Conservation (phyloP, 2,113 vertebrate genomes). For the Bagarius yarrelli region DNA sequence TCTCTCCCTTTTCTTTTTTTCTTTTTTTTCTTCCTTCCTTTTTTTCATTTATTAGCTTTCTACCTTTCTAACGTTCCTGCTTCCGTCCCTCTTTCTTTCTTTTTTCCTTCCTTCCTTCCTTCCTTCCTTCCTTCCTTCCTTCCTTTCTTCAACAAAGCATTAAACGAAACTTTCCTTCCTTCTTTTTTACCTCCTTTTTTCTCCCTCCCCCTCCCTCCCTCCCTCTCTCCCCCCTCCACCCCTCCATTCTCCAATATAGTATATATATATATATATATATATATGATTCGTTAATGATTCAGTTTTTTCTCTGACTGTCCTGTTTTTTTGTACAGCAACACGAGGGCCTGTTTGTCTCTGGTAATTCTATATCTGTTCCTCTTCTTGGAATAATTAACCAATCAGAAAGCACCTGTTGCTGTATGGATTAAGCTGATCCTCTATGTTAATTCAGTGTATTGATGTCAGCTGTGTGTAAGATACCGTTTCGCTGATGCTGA, state of each 20-base stretch:
- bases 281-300: no score
- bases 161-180: neutral
- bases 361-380: neutral
- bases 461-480: slow-evolving; percentile 6
- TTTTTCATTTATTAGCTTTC: no score
- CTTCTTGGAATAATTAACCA: slow-evolving; percentile 10
- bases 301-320: neutral
- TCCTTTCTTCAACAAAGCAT: neutral
- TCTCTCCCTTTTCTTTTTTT: no score
- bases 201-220: neutral
- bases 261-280: no score
- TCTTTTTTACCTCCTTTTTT: neutral
- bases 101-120: no score
- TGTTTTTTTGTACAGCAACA: neutral
- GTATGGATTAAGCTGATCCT: neutral
- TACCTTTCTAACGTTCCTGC: no score
- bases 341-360: neutral
- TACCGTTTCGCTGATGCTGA: neutral
- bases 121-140: neutral
- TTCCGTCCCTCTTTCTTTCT: no score
- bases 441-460: neutral
- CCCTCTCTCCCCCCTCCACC: no score
- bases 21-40: neutral
- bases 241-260: no score
- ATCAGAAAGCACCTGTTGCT: slow-evolving; percentile 20